These are phyloP conservation scores for Oncorhynchus keta DNA, from an alignment of 2,113 vertebrate species.

Conservation along the genomic window DNA sequence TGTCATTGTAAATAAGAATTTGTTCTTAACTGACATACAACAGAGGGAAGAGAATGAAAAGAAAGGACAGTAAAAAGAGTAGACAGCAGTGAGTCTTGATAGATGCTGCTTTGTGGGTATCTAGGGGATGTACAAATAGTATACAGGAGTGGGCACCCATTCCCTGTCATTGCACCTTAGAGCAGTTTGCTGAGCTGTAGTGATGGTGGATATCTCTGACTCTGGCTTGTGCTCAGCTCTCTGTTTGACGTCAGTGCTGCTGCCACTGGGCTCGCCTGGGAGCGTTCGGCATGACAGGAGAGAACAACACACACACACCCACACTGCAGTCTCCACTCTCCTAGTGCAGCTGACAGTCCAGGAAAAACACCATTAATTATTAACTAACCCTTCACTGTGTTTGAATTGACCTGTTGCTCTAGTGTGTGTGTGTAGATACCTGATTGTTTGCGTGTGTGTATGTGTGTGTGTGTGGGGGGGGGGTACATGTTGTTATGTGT, in stretches of 20 bases:
- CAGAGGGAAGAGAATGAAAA: constrained; percentile 18
- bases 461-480: constrained; percentile 12
- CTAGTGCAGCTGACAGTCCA: constrained; percentile 56
- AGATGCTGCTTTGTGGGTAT: background rate
- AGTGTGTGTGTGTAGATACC: constrained; percentile 1
- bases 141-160: background rate
- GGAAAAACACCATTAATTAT: constrained; percentile 71
- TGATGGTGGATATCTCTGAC: background rate
- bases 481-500: constrained; percentile 11
- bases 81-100: background rate
- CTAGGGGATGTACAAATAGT: too few species aligned
- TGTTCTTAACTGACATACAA: background rate
- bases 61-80: background rate
- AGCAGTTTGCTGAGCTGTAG: background rate
- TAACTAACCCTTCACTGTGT: constrained; percentile 48
- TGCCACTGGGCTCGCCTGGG: constrained; percentile 21
- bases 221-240: background rate
- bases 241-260: constrained; percentile 8
- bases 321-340: constrained; percentile 5
- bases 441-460: background rate
- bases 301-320: constrained; percentile 21
- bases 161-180: background rate
- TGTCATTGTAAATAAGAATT: too few species aligned
- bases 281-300: constrained; percentile 28
- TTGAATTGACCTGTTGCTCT: constrained; percentile 52